Evolutionary conservation across 2,888 invertebrate genomes (phyloP).

Genomic region (Sphaerophoria rueppellii): DNA sequence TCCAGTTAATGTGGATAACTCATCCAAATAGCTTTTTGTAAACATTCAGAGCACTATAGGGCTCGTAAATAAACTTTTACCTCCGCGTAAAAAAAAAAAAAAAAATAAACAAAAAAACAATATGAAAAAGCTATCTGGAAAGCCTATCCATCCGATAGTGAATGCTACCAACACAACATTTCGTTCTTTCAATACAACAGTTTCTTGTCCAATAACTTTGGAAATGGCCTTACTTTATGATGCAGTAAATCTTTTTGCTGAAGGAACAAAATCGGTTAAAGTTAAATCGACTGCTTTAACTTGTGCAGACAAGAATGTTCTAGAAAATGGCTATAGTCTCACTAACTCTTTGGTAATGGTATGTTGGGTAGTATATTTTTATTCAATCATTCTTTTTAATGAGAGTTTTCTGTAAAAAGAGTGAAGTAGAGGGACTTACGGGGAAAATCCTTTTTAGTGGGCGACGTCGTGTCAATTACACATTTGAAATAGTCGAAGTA

Average conservation of each 20-base stretch:
- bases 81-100: too few species aligned
- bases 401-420: slow-evolving; percentile 12
- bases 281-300: slow-evolving; percentile 83
- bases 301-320: slow-evolving; percentile 85
- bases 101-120: too few species aligned
- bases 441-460: slow-evolving; percentile 90
- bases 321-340: slow-evolving; percentile 91
- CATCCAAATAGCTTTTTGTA: background rate
- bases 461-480: slow-evolving; percentile 88
- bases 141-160: too few species aligned
- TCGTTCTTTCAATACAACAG: slow-evolving; percentile 64
- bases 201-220: slow-evolving; percentile 81
- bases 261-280: slow-evolving; percentile 87
- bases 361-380: background rate
- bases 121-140: too few species aligned
- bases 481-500: slow-evolving; percentile 87
- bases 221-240: slow-evolving; percentile 93
- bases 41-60: too few species aligned
- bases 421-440: slow-evolving; percentile 85
- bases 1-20: too few species aligned
- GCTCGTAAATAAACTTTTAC: too few species aligned
- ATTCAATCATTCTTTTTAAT: background rate
- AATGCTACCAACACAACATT: too few species aligned
- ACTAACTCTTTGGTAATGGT: slow-evolving; percentile 87
- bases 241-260: slow-evolving; percentile 90